Conservation (phyloP, 1,140 invertebrate genomes). For the Lasaia peninsularis region DNA sequence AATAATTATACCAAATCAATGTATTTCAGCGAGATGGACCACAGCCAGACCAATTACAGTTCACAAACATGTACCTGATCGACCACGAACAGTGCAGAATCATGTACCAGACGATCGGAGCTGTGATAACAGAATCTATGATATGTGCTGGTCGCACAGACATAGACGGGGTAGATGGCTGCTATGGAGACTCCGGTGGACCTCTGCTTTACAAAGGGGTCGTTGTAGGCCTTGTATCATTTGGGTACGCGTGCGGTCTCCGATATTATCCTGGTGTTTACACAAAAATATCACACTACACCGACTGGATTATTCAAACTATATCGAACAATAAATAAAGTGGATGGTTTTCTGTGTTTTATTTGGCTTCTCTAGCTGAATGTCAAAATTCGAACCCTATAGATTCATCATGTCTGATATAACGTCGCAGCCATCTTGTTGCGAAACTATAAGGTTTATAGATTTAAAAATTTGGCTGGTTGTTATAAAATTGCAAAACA, state of each 20-base stretch:
- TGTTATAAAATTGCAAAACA: too few species aligned
- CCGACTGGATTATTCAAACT: slow-evolving; percentile 70
- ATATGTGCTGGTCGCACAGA: slow-evolving; percentile 82
- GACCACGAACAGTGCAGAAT: slow-evolving; percentile 43
- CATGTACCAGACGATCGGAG: slow-evolving; percentile 51
- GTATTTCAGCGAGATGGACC: slow-evolving; percentile 47
- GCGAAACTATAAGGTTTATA: too few species aligned
- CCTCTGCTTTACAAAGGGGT: slow-evolving; percentile 69
- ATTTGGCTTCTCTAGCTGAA: too few species aligned
- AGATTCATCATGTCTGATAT: too few species aligned
- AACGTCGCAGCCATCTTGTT: too few species aligned
- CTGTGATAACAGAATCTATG: slow-evolving; percentile 80
- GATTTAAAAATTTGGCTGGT: too few species aligned
- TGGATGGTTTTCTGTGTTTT: too few species aligned
- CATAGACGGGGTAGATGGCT: slow-evolving; percentile 63
- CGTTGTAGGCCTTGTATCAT: slow-evolving; percentile 79
- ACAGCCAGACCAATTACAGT: slow-evolving; percentile 54
- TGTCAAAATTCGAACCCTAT: too few species aligned
- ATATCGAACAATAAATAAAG: slow-evolving; percentile 45
- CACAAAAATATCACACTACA: slow-evolving; percentile 75
- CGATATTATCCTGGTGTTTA: slow-evolving; percentile 81
- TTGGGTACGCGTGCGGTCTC: slow-evolving; percentile 78
- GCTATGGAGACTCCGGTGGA: slow-evolving; percentile 79
- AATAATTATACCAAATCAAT: too few species aligned
- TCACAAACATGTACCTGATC: slow-evolving; percentile 41